These are phyloP conservation scores for Dromius quadrimaculatus DNA, from an alignment of 2,888 invertebrate genomes.

Conservation along the genomic window DNA sequence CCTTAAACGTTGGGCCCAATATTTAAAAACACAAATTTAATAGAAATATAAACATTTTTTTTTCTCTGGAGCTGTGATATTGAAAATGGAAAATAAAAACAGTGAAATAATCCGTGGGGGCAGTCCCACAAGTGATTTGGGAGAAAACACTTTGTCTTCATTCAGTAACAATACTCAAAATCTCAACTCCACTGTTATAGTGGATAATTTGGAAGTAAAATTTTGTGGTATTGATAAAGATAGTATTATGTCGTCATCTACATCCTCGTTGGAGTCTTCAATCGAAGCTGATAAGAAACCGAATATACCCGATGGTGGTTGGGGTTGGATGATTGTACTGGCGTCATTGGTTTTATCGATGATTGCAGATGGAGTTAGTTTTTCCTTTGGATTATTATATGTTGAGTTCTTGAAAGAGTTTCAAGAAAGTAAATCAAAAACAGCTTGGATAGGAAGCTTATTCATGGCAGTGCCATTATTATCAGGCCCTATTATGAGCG, in stretches of 20 bases:
- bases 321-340: conserved; percentile 91
- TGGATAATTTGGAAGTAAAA: conserved; percentile 55
- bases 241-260: conserved; percentile 55
- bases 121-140: background rate
- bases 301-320: conserved; percentile 83
- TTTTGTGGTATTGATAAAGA: conserved; percentile 55
- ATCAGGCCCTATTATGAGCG: conserved; percentile 86
- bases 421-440: conserved; percentile 83
- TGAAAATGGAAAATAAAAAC: conserved; percentile 11
- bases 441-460: conserved; percentile 90
- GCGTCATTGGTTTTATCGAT: conserved; percentile 88
- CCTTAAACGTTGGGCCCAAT: conserved; percentile 60
- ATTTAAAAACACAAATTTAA: background rate
- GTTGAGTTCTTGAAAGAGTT: conserved; percentile 87
- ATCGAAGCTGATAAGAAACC: conserved; percentile 65
- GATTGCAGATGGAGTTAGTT: conserved; percentile 93
- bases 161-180: conserved; percentile 20
- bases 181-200: conserved; percentile 35
- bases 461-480: conserved; percentile 91
- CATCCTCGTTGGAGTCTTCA: background rate
- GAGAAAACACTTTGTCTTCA: background rate
- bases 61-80: no score
- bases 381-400: conserved; percentile 91
- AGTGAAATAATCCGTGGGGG: background rate
- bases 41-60: no score